A percentile compares a stretch with the other conserved stretches of the same genome.
Conservation (phyloP, 23 tunicate genomes). For the Trididemnum clinides region DNA sequence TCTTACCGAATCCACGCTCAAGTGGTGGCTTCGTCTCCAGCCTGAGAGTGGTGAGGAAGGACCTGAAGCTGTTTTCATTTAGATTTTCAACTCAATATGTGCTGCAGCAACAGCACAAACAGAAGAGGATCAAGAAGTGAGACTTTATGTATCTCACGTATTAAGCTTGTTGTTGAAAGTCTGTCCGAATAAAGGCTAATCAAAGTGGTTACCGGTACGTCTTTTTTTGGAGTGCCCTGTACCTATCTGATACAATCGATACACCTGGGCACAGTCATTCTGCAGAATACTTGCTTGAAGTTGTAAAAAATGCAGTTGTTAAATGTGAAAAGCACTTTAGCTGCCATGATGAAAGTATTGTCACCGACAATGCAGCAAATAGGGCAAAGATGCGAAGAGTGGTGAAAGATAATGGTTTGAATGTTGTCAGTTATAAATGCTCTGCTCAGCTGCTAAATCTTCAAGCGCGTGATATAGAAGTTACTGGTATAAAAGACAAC, state of each 20-base stretch:
- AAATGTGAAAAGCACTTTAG: neutral
- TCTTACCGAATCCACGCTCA: no score
- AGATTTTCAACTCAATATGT: no score
- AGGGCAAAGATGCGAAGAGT: conserved; percentile 5
- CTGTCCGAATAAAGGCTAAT: no score
- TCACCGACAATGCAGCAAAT: conserved; percentile 21
- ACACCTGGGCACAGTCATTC: conserved; percentile 16
- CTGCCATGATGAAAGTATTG: conserved; percentile 10
- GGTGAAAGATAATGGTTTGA: neutral
- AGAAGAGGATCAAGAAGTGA: no score
- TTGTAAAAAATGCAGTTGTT: neutral
- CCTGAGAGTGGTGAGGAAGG: no score
- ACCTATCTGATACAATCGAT: neutral
- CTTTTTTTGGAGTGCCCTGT: no score
- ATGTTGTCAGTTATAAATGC: neutral
- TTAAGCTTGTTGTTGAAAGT: no score
- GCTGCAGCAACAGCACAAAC: no score
- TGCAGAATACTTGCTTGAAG: neutral
- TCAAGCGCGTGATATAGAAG: neutral
- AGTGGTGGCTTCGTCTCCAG: no score
- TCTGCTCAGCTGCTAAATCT: neutral
- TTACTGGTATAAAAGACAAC: neutral
- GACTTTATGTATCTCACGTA: no score
- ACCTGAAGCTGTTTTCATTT: no score
- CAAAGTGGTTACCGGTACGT: no score